A percentile compares a stretch with the other conserved stretches of the same genome.
Conservation (phyloP, 2,113 vertebrate genomes). For the Puffinus mauretanicus region DNA sequence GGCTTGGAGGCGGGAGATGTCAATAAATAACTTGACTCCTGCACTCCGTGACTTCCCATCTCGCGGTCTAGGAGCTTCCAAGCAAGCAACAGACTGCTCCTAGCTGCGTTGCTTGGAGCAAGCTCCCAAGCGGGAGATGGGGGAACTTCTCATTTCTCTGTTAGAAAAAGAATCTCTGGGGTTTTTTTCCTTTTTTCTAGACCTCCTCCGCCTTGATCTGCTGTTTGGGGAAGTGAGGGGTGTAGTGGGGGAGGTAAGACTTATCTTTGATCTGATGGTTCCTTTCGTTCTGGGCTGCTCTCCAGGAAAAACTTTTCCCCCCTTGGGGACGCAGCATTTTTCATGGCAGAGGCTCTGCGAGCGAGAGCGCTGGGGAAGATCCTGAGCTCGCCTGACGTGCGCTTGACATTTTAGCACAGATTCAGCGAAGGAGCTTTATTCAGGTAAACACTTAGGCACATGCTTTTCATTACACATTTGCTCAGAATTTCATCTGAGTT, state of each 20-base stretch:
- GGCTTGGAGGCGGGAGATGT: not conserved
- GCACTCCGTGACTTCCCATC: not conserved
- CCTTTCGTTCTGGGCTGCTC: not conserved
- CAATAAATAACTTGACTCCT: conserved; percentile 2
- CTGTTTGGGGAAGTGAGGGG: conserved; percentile 9
- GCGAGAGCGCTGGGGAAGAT: not conserved
- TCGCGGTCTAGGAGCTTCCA: not conserved
- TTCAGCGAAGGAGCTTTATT: not conserved
- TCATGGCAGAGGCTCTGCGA: not conserved
- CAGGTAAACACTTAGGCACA: conserved; percentile 42
- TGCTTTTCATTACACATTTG: not conserved
- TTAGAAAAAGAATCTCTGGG: not conserved
- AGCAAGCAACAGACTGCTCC: not conserved
- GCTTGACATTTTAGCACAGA: not conserved
- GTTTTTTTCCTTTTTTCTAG: not conserved
- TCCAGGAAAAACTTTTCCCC: conserved; percentile 2
- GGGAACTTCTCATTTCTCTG: not conserved
- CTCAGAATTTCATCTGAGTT: not conserved
- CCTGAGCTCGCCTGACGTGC: not conserved
- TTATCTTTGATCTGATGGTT: conserved; percentile 44
- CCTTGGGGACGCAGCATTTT: not conserved
- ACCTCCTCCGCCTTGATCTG: not conserved
- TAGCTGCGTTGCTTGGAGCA: not conserved
- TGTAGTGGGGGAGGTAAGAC: conserved; percentile 1
- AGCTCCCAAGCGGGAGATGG: not conserved